Conservation (phyloP, 2,888 invertebrate species). For the Capitulum mitella region DNA sequence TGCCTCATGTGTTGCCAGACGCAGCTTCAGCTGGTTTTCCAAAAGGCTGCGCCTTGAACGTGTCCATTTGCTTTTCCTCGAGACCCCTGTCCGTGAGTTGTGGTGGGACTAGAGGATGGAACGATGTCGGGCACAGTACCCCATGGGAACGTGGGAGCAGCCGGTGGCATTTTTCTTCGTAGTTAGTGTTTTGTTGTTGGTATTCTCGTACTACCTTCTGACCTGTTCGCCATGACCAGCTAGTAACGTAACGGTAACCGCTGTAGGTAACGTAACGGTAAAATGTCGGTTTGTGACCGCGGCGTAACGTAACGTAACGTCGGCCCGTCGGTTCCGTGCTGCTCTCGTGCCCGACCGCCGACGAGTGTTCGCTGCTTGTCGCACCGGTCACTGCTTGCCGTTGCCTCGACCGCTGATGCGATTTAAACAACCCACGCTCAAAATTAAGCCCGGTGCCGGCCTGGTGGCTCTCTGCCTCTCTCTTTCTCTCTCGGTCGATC, state of each 20-base stretch:
- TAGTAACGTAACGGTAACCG: constrained; percentile 3
- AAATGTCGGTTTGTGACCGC: neutral
- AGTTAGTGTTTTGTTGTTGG: neutral
- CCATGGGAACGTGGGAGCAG: too few relatives aligned
- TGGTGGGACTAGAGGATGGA: too few relatives aligned
- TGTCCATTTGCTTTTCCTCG: too few relatives aligned
- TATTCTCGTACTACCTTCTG: neutral
- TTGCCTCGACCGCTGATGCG: neutral
- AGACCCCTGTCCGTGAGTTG: too few relatives aligned
- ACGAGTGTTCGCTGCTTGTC: neutral
- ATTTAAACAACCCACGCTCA: neutral
- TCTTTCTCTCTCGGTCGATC: neutral
- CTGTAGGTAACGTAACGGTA: constrained; percentile 4
- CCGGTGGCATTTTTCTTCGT: too few relatives aligned
- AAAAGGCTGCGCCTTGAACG: too few relatives aligned
- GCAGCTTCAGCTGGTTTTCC: too few relatives aligned
- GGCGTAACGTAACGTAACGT: neutral
- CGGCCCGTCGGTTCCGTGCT: neutral
- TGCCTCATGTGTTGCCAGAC: too few relatives aligned
- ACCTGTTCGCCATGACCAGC: neutral
- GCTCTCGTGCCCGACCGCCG: neutral
- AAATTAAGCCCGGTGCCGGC: neutral
- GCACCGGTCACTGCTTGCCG: neutral
- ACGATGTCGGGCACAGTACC: too few relatives aligned
- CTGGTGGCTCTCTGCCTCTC: neutral